These are phyloP conservation scores for Brenthis daphne DNA, from an alignment of 2,888 invertebrate species.

Conservation along the genomic window DNA sequence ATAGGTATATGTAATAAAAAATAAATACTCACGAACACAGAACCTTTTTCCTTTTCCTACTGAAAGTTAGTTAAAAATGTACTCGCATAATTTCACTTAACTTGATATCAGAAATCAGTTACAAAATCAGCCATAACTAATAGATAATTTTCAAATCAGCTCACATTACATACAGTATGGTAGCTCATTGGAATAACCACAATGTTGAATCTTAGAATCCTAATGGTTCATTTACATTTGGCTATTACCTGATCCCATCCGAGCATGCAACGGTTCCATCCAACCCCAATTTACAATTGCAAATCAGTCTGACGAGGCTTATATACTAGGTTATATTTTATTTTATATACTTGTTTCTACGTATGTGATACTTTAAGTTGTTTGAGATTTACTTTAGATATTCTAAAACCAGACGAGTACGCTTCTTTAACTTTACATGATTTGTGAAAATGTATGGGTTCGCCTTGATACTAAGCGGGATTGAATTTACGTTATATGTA, in stretches of 20 bases:
- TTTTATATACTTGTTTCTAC: neutral
- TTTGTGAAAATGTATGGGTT: too few species aligned
- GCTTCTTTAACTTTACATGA: too few species aligned
- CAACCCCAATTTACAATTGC: slow-evolving; percentile 31
- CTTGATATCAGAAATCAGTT: too few species aligned
- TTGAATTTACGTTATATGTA: too few species aligned
- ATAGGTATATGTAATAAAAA: too few species aligned
- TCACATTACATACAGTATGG: slow-evolving; percentile 8
- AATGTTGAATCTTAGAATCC: slow-evolving; percentile 24
- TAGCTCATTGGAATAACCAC: slow-evolving; percentile 29
- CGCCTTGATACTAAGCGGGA: too few species aligned
- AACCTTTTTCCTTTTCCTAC: too few species aligned
- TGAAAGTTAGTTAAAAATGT: too few species aligned
- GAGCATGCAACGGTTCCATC: slow-evolving; percentile 21
- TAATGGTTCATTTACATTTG: slow-evolving; percentile 35
- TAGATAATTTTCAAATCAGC: slow-evolving; percentile 11
- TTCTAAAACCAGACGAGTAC: neutral
- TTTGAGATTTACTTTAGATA: neutral
- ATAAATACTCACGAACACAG: too few species aligned
- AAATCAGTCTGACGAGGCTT: slow-evolving; percentile 19
- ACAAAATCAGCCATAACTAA: neutral
- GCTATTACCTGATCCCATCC: slow-evolving; percentile 28
- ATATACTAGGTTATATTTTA: neutral
- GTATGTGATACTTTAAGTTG: neutral
- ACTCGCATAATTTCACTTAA: too few species aligned